Evolutionary conservation across 2,888 invertebrate genomes (phyloP).

Genomic region (Microplitis manilae): DNA sequence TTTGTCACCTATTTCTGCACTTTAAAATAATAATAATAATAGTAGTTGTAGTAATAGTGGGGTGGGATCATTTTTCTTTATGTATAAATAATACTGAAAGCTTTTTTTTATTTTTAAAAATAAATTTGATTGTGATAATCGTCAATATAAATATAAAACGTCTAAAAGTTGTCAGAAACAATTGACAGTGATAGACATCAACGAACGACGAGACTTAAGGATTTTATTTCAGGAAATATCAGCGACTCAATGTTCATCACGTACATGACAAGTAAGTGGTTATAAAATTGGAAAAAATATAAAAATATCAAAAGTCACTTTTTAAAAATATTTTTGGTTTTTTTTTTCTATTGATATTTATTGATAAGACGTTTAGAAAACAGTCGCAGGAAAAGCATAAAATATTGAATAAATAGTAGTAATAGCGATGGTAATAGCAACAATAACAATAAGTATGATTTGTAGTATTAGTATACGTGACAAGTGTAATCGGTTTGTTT

Average conservation of each 20-base stretch:
- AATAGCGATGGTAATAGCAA: background rate
- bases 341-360: background rate
- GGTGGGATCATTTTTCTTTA: background rate
- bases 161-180: conserved; percentile 30
- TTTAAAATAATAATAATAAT: background rate
- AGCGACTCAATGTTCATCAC: conserved; percentile 70
- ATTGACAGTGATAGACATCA: conserved; percentile 44
- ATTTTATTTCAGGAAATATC: conserved; percentile 70
- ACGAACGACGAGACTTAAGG: conserved; percentile 63
- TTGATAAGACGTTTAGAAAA: background rate
- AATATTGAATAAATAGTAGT: background rate
- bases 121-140: background rate
- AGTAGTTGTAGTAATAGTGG: background rate
- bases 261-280: conserved; percentile 70
- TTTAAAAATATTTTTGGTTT: background rate
- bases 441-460: conserved; percentile 1
- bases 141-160: background rate
- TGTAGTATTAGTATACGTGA: conserved; percentile 11
- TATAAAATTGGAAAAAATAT: conserved; percentile 8
- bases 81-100: conserved; percentile 3
- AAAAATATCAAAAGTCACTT: background rate
- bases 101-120: background rate
- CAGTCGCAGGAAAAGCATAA: background rate
- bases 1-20: background rate
- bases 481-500: conserved; percentile 39